Percentiles rank a stretch among this genome's conserved stretches.
Conservation (phyloP, 1,140 invertebrate species). For the Lepidotrigona ventralis region DNA sequence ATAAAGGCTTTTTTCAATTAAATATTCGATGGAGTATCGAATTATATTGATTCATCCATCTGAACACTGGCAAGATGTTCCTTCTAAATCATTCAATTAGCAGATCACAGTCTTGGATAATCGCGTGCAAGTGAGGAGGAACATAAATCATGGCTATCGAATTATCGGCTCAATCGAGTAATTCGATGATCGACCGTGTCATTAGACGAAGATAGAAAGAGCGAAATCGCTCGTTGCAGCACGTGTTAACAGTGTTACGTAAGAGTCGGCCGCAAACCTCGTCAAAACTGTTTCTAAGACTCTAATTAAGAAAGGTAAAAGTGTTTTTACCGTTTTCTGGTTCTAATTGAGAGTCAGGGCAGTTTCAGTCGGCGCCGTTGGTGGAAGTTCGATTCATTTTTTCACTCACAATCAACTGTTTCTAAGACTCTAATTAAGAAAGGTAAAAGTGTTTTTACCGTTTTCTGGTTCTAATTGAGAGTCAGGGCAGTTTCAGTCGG, state of each 20-base stretch:
- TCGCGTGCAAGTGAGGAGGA: neutral
- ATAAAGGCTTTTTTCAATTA: too few relatives aligned
- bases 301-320: slow-evolving; percentile 1
- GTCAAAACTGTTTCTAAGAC: neutral
- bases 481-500: neutral
- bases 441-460: too few relatives aligned
- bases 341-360: neutral
- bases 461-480: too few relatives aligned
- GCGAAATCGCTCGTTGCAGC: neutral
- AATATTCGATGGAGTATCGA: neutral
- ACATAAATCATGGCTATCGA: neutral
- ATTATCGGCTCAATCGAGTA: neutral
- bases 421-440: too few relatives aligned
- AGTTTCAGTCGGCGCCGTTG: neutral
- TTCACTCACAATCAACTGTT: too few relatives aligned
- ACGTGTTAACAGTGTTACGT: neutral
- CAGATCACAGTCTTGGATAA: neutral
- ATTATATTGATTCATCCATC: too few relatives aligned
- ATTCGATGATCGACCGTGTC: neutral
- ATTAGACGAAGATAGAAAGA: neutral
- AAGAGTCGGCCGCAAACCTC: neutral
- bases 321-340: neutral
- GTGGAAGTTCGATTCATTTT: neutral
- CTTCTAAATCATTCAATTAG: neutral
- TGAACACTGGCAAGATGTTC: neutral